These are phyloP conservation scores for Apostichopus japonicus DNA, from an alignment of 35 echinoderm and acorn worm species.

Conservation along the genomic window DNA sequence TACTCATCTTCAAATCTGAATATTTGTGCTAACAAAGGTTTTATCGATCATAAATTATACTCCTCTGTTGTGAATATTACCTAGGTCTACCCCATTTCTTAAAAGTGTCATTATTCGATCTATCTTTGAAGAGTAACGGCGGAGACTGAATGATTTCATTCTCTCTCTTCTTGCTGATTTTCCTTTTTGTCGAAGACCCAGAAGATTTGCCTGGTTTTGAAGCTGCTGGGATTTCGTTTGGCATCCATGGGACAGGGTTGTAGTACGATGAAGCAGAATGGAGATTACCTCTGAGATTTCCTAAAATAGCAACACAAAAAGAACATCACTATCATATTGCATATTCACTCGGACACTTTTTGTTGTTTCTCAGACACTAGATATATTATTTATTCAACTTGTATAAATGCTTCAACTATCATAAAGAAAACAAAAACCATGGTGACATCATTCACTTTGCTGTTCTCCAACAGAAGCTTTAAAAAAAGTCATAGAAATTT, in stretches of 20 bases:
- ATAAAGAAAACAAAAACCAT: not conserved
- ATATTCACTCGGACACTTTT: too few species aligned
- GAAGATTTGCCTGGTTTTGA: not conserved
- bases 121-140: slow-evolving; percentile 18
- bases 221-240: not conserved
- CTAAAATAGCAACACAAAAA: not conserved
- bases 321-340: not conserved
- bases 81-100: slow-evolving; percentile 10
- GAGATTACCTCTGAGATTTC: not conserved
- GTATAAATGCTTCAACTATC: not conserved
- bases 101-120: slow-evolving; percentile 8
- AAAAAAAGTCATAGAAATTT: too few species aligned
- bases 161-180: not conserved
- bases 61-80: not conserved
- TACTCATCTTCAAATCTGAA: too few species aligned
- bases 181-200: not conserved
- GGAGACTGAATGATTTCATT: not conserved
- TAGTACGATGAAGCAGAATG: slow-evolving; percentile 9
- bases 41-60: too few species aligned
- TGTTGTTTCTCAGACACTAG: not conserved
- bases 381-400: not conserved
- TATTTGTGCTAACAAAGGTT: too few species aligned
- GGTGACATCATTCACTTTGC: too few species aligned
- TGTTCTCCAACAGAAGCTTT: too few species aligned
- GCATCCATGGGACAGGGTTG: slow-evolving; percentile 25